Conservation (phyloP, 2,888 invertebrate species). For the Pterobdella sp. region DNA sequence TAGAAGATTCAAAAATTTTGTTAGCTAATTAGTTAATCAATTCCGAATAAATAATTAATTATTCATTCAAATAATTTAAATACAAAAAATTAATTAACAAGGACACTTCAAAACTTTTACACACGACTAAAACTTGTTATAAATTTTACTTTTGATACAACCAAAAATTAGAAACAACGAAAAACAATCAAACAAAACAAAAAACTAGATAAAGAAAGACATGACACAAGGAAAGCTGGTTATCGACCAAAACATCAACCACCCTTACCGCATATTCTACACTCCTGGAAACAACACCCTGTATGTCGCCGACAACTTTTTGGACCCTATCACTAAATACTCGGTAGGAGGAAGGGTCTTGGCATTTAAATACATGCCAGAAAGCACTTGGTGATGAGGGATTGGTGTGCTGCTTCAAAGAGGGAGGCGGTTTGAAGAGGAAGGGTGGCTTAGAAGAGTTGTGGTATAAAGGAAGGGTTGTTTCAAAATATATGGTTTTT, state of each 20-base stretch:
- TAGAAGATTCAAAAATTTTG: background rate
- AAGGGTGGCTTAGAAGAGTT: no score
- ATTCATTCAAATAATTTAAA: background rate
- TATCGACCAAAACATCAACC: background rate
- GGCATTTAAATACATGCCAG: conserved; percentile 1
- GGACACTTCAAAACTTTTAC: no score
- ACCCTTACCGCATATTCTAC: conserved; percentile 17
- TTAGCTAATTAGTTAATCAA: background rate
- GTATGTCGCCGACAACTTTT: conserved; percentile 24
- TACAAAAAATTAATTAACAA: no score
- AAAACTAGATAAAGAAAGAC: background rate
- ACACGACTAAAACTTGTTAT: no score
- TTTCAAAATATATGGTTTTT: no score
- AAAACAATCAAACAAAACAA: no score
- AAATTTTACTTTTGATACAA: no score
- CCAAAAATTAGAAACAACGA: no score
- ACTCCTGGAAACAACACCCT: background rate
- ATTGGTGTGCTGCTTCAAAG: no score
- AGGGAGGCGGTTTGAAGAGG: no score
- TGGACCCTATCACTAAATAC: background rate
- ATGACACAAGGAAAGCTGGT: background rate
- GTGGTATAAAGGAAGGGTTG: no score
- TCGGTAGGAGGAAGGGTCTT: background rate
- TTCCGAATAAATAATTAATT: background rate
- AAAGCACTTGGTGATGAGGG: no score